Conservation (phyloP, 2,888 invertebrate species). For the Thereva nobilitata region DNA sequence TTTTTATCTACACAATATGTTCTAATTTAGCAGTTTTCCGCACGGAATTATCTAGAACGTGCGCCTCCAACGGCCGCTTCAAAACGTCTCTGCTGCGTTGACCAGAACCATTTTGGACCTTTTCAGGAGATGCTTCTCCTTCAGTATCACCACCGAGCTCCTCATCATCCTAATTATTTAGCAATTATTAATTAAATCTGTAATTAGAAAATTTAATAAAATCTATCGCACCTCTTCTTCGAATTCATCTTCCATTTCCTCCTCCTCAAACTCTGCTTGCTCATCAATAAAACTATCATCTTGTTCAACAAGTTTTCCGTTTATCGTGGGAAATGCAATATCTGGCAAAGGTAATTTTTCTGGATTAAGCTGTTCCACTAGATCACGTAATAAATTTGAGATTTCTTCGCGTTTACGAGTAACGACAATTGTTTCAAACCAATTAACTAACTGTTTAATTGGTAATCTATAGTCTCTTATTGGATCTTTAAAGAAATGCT, state of each 20-base stretch:
- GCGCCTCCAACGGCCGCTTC: background rate
- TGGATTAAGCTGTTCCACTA: constrained; percentile 75
- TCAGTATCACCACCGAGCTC: constrained; percentile 36
- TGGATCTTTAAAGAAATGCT: constrained; percentile 90
- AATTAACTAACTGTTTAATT: constrained; percentile 77
- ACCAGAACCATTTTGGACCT: constrained; percentile 31
- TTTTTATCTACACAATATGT: background rate
- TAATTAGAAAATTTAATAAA: background rate
- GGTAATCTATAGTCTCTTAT: constrained; percentile 81
- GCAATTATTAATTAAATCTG: background rate
- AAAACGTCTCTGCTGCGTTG: background rate
- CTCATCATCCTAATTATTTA: constrained; percentile 37
- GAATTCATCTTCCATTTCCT: constrained; percentile 60
- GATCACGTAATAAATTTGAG: constrained; percentile 71
- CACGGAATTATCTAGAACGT: constrained; percentile 6
- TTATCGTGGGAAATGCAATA: constrained; percentile 75
- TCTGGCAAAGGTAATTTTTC: constrained; percentile 70
- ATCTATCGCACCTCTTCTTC: constrained; percentile 50
- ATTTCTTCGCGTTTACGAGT: constrained; percentile 86
- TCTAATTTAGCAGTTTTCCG: constrained; percentile 35
- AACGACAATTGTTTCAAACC: constrained; percentile 86
- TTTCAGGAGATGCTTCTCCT: constrained; percentile 34
- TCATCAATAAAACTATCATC: constrained; percentile 61
- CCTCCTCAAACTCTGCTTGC: constrained; percentile 62
- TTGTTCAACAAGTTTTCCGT: constrained; percentile 69